Conservation (phyloP, 2,797 vertebrate species). For the Tapirus indicus region DNA sequence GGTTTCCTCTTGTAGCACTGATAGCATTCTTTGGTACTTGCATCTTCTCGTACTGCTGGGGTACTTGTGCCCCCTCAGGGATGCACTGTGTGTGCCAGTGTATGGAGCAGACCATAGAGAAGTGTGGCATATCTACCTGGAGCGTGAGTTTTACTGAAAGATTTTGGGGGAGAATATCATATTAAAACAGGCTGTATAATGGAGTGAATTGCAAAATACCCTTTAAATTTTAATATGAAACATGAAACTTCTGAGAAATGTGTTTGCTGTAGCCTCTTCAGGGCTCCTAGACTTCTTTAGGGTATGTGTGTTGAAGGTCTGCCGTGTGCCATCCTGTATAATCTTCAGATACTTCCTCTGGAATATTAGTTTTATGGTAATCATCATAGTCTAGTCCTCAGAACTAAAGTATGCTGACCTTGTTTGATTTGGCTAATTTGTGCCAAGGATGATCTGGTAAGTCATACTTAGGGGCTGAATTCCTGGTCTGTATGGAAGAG, state of each 20-base stretch:
- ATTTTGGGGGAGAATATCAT: not conserved
- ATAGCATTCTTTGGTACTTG: not conserved
- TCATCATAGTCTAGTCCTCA: not conserved
- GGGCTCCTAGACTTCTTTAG: not conserved
- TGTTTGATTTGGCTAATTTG: not conserved
- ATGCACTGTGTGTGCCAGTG: too few relatives aligned
- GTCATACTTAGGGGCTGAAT: not conserved
- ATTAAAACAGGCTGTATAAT: not conserved
- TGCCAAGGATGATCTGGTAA: not conserved
- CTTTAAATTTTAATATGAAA: slow-evolving; percentile 23
- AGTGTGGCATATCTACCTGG: not conserved
- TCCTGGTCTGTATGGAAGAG: not conserved
- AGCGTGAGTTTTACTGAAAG: not conserved
- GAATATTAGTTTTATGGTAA: not conserved
- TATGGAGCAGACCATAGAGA: not conserved
- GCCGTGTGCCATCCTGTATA: not conserved
- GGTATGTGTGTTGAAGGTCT: not conserved
- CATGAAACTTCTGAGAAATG: not conserved
- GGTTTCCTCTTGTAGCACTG: not conserved
- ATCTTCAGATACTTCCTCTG: not conserved
- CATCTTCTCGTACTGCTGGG: not conserved
- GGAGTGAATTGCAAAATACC: not conserved
- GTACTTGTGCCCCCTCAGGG: fast-evolving
- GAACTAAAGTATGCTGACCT: not conserved
- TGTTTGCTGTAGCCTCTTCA: not conserved